These are phyloP conservation scores for Macrostomum cliftonense DNA, from an alignment of 2,888 invertebrate species.

Conservation along the genomic window DNA sequence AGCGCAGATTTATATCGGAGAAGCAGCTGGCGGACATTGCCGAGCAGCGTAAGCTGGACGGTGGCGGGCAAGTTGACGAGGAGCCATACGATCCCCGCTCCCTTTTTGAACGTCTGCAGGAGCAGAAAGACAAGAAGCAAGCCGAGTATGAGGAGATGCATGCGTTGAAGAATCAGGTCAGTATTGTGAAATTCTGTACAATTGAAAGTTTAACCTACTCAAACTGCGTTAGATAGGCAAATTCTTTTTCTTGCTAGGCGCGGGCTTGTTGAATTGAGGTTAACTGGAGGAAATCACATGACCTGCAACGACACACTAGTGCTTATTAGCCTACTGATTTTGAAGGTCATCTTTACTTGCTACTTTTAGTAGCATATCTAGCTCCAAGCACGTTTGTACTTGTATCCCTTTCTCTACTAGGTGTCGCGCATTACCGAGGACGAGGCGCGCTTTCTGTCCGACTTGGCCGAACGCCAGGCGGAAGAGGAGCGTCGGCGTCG, in stretches of 20 bases:
- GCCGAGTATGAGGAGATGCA: conserved; percentile 84
- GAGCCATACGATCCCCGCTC: conserved; percentile 44
- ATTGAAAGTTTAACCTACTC: too few relatives aligned
- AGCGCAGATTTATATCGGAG: neutral
- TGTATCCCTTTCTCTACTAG: too few relatives aligned
- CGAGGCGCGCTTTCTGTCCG: neutral
- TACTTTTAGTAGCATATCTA: too few relatives aligned
- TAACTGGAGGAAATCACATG: too few relatives aligned
- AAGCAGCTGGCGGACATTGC: conserved; percentile 1
- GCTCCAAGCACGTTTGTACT: too few relatives aligned
- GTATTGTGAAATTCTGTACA: too few relatives aligned
- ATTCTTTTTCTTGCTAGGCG: too few relatives aligned
- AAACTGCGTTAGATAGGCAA: too few relatives aligned
- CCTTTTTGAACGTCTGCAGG: conserved; percentile 73
- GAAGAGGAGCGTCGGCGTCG: neutral
- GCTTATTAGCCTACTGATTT: too few relatives aligned
- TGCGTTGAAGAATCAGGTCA: conserved; percentile 8
- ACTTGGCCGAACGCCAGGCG: neutral
- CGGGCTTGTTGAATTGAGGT: too few relatives aligned
- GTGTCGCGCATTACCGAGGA: neutral
- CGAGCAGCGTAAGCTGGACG: neutral
- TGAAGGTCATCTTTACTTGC: too few relatives aligned
- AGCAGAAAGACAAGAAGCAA: conserved; percentile 72
- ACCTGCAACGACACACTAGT: too few relatives aligned
- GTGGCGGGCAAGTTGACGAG: conserved; percentile 30